Base-by-base conservation (phyloP, 35 echinoderm and acorn worm species). In the Holothuria glaberrima region DNA sequence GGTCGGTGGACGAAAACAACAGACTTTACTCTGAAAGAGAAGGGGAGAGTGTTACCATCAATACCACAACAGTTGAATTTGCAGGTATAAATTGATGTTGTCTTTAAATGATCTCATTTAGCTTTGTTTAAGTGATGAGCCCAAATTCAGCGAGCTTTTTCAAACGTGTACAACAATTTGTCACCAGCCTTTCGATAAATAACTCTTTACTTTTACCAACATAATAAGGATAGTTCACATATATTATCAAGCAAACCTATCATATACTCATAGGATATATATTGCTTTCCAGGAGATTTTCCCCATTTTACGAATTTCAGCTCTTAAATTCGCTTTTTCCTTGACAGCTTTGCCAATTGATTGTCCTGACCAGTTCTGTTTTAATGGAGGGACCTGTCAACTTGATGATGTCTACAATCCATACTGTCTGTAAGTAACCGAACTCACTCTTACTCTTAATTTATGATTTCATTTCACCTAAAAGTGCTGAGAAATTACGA, bases 321-420 rank as follows among this genome's bases (percentile, higher is more conserved):
- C 10, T 54, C 4, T 14, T 54, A 9, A 17, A 54, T 54, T 69
- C n/a, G 25, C 66, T 30, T 75, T 75, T 75, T 75, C 28, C 31
- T 45, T 75, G 41, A 20, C 33, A 75, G 71, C n/a, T 45, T 22
- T 75, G 0, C 71, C 71, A 9, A 45, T 75, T 20, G 4, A 32
- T 12, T 75, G 71, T 41, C 71, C 71, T 38, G 22, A 31, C n/a
- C 31, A 75, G 18, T 75, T 44, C 19, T 75, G 71, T 20, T 17
- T 41, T 6, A 75, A 75, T 36, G 71, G 71, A 45, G 71, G 71
- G 19, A 35, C 71, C 32, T 75, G 71, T 75, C 71, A 75, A 75
- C 71, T 75, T 32, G 71, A 75, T 75, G 71, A 75, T 5, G 71
- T 75, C 71, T 75, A 75, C 71, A 75, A 75, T 21, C 71, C 41